Conservation (phyloP, 2,797 vertebrate genomes). For the Cyclura pinguis region DNA sequence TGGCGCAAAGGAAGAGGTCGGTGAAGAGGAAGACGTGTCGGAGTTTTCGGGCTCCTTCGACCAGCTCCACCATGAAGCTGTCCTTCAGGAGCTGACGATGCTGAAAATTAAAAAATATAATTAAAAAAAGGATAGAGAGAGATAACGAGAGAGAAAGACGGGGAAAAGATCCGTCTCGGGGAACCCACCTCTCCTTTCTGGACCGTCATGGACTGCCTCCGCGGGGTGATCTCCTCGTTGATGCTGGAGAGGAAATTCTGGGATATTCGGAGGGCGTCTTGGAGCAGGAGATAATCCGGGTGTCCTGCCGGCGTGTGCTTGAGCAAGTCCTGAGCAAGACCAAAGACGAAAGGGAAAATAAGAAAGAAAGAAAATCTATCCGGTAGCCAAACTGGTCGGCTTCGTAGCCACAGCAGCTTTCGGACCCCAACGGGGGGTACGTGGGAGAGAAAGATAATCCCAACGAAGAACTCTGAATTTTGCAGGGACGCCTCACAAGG, state of each 20-base stretch:
- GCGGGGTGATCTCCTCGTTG: slow-evolving; percentile 96
- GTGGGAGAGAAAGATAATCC: too few species aligned
- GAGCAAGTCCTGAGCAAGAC: slow-evolving; percentile 87
- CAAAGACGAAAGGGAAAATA: accelerated
- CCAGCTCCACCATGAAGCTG: slow-evolving; percentile 96
- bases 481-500: too few species aligned
- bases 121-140: too few species aligned
- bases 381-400: too few species aligned
- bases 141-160: not conserved
- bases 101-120: slow-evolving; percentile 67
- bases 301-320: slow-evolving; percentile 95
- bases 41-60: slow-evolving; percentile 93
- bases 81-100: slow-evolving; percentile 94
- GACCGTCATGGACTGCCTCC: slow-evolving; percentile 94
- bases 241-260: slow-evolving; percentile 99
- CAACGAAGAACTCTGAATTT: too few species aligned
- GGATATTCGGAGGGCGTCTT: slow-evolving; percentile 95
- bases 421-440: too few species aligned
- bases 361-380: too few species aligned
- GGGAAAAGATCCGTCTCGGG: too few species aligned
- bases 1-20: slow-evolving; percentile 93
- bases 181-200: slow-evolving; percentile 93
- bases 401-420: too few species aligned
- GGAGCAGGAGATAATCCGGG: slow-evolving; percentile 91
- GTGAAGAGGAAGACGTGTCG: slow-evolving; percentile 96